These are phyloP conservation scores for Taphrorychus bicolor DNA, from an alignment of 2,888 invertebrate species.

Conservation along the genomic window DNA sequence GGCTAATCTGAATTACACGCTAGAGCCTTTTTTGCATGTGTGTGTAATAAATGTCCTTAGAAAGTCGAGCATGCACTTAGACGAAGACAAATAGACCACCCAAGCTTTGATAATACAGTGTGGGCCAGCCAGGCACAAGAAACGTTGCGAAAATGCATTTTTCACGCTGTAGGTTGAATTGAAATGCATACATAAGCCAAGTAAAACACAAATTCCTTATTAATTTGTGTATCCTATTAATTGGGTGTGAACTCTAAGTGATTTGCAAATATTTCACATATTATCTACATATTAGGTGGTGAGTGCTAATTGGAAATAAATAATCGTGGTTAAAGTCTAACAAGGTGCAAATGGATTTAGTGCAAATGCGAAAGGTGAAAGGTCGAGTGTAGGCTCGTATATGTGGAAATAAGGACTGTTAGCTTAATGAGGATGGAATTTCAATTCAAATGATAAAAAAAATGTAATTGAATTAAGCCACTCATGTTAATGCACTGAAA, in stretches of 20 bases:
- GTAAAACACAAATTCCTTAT: neutral
- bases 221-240: neutral
- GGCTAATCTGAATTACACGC: neutral
- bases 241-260: neutral
- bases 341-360: neutral
- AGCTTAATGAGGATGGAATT: too few relatives aligned
- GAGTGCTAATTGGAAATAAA: constrained; percentile 2
- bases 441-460: too few relatives aligned
- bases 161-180: neutral
- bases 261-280: constrained; percentile 12
- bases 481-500: too few relatives aligned
- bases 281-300: constrained; percentile 13
- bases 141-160: neutral
- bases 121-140: neutral
- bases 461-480: too few relatives aligned
- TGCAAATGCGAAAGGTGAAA: constrained; percentile 1
- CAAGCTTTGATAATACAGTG: neutral
- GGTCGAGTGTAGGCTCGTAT: neutral
- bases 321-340: constrained; percentile 6
- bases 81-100: neutral
- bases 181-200: neutral
- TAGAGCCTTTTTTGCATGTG: neutral
- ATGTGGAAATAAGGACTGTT: neutral
- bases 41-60: neutral
- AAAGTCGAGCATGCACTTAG: neutral